Base-by-base conservation (phyloP, 2,113 vertebrate genomes). In the Silurus meridionalis region DNA sequence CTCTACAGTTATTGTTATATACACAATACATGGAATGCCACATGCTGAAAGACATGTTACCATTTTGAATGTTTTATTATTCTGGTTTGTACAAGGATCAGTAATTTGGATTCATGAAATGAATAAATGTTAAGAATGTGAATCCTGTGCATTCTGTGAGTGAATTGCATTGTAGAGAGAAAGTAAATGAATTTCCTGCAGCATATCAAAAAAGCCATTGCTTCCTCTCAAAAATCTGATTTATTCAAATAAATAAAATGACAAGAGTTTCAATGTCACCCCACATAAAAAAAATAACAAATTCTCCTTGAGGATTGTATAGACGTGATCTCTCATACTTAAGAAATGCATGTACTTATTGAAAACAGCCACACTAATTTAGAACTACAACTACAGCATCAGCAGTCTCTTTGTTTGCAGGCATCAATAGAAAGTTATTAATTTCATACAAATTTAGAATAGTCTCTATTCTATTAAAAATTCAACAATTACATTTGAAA, bases 341-440 rank as follows among this genome's bases (percentile, higher is more conserved):
- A 55, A 90, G 13, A 79, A 77, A 52, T 21, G 52, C 83, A 88
- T 79, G 63, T 85, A 83, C 2, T 86, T 85, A 89, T 91, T 87
- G 63, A 85, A 78, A 57, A 84, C 77, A 85, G 77, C 84, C 83
- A 25, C 61, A 58, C 87, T 63, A 75, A 78, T 86, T 77, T 77
- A 82, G 82, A 88, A 85, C 87, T 86, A 78, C 63, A 66, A 87
- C 15, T 89, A 75, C 85, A 83, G 53, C 52, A 53, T 86, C 79
- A 83, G 87, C 74, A 87, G 80, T 88, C 86, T 82, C 66, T 25
- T 60, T 61, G 13, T 61, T 84, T 74, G 28, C 55, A 84, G n/a
- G n/a, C 10, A 28, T 84, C 46, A 50, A 25, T n/a, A 77, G 74
- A 77, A 84, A 58, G 25, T 61, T 61, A 21, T 15, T 19, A 83